phyloP scores from a whole-genome alignment of 2,113 vertebrate species.

The Furnarius figulus region DNA sequence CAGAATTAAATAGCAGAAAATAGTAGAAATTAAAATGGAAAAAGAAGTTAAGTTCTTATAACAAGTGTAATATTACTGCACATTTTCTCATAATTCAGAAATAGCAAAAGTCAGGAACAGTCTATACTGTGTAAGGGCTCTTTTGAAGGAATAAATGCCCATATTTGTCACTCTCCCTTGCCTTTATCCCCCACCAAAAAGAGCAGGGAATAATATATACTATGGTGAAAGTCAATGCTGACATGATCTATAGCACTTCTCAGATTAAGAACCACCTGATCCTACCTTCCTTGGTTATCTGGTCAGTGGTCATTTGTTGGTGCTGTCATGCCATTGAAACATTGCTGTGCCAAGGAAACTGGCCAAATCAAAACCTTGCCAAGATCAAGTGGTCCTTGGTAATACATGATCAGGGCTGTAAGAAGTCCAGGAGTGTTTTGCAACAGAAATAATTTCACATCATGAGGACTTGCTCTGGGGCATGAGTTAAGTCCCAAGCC shows the following conservation, averaged over 20 bases:
- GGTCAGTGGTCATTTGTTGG: not conserved
- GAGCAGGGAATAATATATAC: not conserved
- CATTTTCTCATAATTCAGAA: not conserved
- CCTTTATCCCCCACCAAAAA: not conserved
- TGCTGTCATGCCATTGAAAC: not conserved
- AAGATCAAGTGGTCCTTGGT: not conserved
- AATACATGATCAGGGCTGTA: not conserved
- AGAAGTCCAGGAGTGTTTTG: not conserved
- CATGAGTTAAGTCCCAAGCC: accelerated
- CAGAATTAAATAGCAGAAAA: conserved; percentile 39
- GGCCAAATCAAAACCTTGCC: not conserved
- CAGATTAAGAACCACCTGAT: not conserved
- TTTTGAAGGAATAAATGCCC: not conserved
- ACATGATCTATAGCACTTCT: not conserved
- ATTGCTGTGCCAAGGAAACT: no score
- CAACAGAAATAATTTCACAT: not conserved
- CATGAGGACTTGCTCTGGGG: accelerated
- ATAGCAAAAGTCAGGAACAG: not conserved
- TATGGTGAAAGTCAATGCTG: not conserved
- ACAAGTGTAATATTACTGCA: not conserved
- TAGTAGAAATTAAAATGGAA: not conserved
- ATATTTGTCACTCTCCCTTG: not conserved
- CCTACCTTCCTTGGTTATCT: not conserved
- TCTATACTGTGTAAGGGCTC: not conserved
- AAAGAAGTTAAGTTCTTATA: not conserved